Conservation (phyloP, 2,888 invertebrate genomes). For the Drosophila yooni region DNA sequence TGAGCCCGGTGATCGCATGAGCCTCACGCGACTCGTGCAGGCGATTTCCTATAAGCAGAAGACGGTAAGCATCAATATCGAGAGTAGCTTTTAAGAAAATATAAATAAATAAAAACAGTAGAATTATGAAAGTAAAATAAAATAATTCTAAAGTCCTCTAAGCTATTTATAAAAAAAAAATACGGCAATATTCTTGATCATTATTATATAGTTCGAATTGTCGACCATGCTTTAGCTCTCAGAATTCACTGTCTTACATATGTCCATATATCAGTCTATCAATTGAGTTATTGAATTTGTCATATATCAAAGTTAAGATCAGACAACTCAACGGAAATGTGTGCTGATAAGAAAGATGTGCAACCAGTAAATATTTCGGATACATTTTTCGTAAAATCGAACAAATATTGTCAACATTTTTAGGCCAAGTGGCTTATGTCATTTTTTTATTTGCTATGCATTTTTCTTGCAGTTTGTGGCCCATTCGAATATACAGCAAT, state of each 20-base stretch:
- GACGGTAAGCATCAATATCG: slow-evolving; percentile 87
- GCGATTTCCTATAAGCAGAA: slow-evolving; percentile 98
- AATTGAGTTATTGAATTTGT: not conserved
- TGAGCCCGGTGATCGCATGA: slow-evolving; percentile 93
- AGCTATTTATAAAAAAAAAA: not conserved
- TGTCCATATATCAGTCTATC: too few relatives aligned
- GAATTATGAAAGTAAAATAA: not conserved
- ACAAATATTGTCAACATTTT: not conserved
- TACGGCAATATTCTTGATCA: too few relatives aligned
- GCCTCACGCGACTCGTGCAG: slow-evolving; percentile 93
- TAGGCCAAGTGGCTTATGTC: not conserved
- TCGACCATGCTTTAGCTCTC: too few relatives aligned
- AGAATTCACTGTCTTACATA: too few relatives aligned
- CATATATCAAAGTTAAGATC: not conserved
- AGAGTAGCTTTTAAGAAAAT: not conserved
- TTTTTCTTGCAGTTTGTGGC: slow-evolving; percentile 91
- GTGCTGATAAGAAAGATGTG: not conserved
- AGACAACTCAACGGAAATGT: not conserved
- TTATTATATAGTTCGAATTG: too few relatives aligned
- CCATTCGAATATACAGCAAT: slow-evolving; percentile 97
- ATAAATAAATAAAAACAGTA: not conserved
- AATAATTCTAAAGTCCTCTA: not conserved
- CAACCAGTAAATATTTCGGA: not conserved
- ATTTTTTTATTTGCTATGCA: not conserved
- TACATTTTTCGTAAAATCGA: not conserved